Evolutionary conservation across 1,140 invertebrate species (phyloP).

Genomic region (Cyclargus thomasi): DNA sequence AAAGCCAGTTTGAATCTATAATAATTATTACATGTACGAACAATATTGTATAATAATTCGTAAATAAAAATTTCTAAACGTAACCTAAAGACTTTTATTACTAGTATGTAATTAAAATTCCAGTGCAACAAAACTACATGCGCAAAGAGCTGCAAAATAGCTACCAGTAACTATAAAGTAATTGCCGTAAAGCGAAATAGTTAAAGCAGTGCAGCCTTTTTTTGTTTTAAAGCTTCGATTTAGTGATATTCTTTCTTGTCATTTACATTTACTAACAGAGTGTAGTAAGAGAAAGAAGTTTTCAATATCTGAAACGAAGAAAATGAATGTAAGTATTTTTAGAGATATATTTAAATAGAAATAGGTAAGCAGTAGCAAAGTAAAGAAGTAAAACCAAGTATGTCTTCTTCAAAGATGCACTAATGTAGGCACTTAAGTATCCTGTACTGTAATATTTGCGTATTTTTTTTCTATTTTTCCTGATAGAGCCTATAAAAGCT

Average conservation of each 20-base stretch:
- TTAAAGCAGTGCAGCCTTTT: too few relatives aligned
- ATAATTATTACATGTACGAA: constrained; percentile 15
- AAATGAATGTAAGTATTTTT: background rate
- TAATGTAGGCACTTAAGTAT: too few relatives aligned
- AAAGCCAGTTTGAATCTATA: constrained; percentile 14
- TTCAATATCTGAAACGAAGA: constrained; percentile 61
- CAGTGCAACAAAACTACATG: background rate
- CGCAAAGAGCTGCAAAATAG: background rate
- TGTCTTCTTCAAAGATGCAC: too few relatives aligned
- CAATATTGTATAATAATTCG: constrained; percentile 15
- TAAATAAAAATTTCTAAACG: constrained; percentile 12
- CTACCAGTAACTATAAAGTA: background rate
- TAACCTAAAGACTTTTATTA: background rate
- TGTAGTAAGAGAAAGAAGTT: constrained; percentile 65
- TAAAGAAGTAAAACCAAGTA: too few relatives aligned
- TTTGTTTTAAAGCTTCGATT: background rate
- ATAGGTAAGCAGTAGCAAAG: too few relatives aligned
- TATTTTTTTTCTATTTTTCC: too few relatives aligned
- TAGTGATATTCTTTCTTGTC: background rate
- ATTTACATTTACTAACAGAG: constrained; percentile 50
- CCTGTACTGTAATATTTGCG: too few relatives aligned
- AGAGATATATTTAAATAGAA: too few relatives aligned
- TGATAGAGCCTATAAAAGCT: too few relatives aligned
- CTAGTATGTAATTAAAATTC: background rate
- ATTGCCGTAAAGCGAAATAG: too few relatives aligned